These are phyloP conservation scores for Eulemur mongoz DNA, from an alignment of 2,797 vertebrate genomes.

Conservation along the genomic window DNA sequence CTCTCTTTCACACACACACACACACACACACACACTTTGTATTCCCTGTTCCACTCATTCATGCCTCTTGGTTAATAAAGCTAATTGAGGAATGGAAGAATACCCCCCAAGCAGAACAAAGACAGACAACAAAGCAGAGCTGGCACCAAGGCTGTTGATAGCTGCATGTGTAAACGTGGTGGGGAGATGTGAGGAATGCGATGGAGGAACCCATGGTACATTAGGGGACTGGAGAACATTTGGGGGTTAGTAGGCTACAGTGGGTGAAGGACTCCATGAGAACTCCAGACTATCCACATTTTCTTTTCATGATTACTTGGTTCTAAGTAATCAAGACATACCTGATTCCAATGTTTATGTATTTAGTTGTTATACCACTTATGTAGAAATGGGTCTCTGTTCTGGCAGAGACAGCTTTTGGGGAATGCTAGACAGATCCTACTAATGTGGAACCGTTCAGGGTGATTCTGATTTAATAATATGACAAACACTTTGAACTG, in stretches of 20 bases:
- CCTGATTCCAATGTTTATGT: background rate
- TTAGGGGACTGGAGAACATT: background rate
- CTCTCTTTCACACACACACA: background rate
- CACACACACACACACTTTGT: background rate
- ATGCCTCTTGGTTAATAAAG: background rate
- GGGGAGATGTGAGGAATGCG: background rate
- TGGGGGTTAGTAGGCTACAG: background rate
- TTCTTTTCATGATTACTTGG: background rate
- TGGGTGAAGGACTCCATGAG: background rate
- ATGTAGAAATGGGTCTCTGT: background rate
- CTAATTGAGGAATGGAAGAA: background rate
- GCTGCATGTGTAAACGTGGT: background rate
- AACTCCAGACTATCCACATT: background rate
- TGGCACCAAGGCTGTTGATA: background rate
- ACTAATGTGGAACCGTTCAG: background rate
- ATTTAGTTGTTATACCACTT: background rate
- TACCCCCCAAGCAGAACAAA: background rate
- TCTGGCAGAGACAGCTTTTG: background rate
- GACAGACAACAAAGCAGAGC: background rate
- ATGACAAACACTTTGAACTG: constrained; percentile 60
- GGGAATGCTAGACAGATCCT: background rate
- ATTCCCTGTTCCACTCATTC: background rate
- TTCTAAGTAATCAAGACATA: background rate
- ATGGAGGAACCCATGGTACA: background rate
- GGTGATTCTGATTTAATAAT: constrained; percentile 20